Base-by-base conservation (phyloP, 2,113 vertebrate species). In the Aythya baeri region DNA sequence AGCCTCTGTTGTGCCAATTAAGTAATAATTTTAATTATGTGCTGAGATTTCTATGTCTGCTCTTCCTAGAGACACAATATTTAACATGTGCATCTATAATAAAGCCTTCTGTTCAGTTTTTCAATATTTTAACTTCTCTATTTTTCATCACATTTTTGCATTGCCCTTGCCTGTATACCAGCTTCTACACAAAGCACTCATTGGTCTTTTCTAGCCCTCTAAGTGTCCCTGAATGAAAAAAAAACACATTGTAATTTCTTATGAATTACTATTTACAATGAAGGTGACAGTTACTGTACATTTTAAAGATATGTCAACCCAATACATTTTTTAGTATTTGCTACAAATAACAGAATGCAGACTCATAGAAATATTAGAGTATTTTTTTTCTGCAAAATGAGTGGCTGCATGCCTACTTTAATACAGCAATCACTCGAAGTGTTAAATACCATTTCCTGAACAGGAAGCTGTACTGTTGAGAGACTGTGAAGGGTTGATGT, bases 11-110 rank as follows among this genome's bases (percentile, higher is more conserved):
- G 38, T 67, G 61, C 38, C 86, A 86, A 75, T 96, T 87, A 88
- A 63, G 43, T 43, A 86, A 77, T 80, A 80, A 91, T 94, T 86
- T 88, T 94, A 83, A 88, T 92, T 86, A 86, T 61, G 70, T 38
- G 43, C 16, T 78, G 70, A 87, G 46, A 67, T 84, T 89, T 94
- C 81, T 75, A 22, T 65, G 34, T 23, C 38, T 90, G 29, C 49
- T 86, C 32, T 68, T 94, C 61, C 52, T 55, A 81, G 36, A 81
- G 44, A 55, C 17, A 29, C 0, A 0, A 5, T 68, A 80, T 75
- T 72, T 16, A 94, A 31, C 50, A 83, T 0, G 0, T 36, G 6
- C 36, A 78, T 61, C 59, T 49, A 49, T 49, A 94, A 57, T 91
- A 86, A 91, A 90, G 17, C 29, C 32, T 89, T 81, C 79, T 81